Percentiles rank a stretch among this genome's conserved stretches.
Conservation (phyloP, 2,888 invertebrate genomes). For the Pachymerium ferrugineum region DNA sequence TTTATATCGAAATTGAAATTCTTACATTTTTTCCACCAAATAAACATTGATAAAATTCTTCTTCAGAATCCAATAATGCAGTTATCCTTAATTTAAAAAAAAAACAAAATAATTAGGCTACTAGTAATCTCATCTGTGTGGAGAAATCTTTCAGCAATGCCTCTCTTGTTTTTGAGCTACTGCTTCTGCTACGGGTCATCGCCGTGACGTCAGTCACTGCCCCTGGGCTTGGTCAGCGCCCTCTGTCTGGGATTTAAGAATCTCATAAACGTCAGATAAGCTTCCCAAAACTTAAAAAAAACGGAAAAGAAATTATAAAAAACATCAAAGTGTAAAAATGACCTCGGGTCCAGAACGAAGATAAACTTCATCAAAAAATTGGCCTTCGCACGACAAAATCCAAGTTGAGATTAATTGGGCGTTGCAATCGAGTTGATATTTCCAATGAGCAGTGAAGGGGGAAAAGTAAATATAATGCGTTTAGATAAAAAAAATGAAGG, state of each 20-base stretch:
- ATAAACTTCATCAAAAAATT: not conserved
- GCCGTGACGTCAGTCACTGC: not conserved
- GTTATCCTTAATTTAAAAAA: too few species aligned
- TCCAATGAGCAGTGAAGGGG: not conserved
- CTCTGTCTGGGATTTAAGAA: too few species aligned
- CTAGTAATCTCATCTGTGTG: not conserved
- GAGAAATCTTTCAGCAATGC: not conserved
- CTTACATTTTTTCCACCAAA: too few species aligned
- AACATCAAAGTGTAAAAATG: not conserved
- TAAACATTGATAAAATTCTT: not conserved
- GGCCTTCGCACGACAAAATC: not conserved
- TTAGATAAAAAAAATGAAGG: not conserved
- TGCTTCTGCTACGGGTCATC: not conserved
- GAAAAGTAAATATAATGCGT: not conserved
- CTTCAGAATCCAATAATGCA: not conserved
- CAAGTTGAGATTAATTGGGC: not conserved
- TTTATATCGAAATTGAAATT: too few species aligned
- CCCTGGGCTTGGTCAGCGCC: not conserved
- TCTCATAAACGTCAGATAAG: not conserved
- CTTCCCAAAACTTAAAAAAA: not conserved
- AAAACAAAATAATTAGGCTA: not conserved
- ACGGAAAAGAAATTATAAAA: not conserved
- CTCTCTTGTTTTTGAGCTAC: not conserved
- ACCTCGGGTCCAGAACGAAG: not conserved
- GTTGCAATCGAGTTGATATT: not conserved